A percentile compares a stretch with the other conserved stretches of the same genome.
Conservation (phyloP, 2,888 invertebrate species). For the Clunio marinus region DNA sequence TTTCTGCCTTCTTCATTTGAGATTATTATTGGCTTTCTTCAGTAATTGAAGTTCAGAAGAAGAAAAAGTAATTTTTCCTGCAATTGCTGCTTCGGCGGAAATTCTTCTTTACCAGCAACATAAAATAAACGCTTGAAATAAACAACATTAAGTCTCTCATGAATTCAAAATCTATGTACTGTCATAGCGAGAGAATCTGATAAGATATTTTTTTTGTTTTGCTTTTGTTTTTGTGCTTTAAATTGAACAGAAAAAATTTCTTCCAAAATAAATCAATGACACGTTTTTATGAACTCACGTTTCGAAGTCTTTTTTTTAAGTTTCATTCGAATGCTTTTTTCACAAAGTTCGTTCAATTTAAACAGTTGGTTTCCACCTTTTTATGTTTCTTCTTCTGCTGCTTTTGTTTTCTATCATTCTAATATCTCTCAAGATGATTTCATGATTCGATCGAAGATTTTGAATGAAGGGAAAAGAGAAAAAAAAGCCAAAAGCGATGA, state of each 20-base stretch:
- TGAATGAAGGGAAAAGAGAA: no score
- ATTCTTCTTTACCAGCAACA: no score
- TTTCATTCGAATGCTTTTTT: no score
- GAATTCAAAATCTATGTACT: conserved; percentile 16
- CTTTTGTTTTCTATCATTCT: conserved; percentile 18
- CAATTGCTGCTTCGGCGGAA: no score
- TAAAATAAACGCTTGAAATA: no score
- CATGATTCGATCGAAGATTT: conserved; percentile 15
- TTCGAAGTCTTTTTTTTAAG: background rate
- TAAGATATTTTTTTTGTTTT: conserved; percentile 5
- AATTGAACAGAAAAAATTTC: conserved; percentile 1
- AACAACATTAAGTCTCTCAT: no score
- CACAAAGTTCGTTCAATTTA: background rate
- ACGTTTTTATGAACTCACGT: conserved; percentile 26
- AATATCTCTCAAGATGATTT: conserved; percentile 26
- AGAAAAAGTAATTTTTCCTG: background rate
- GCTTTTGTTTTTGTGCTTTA: no score
- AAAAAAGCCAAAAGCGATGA: background rate
- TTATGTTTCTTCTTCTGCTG: background rate
- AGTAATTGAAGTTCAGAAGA: background rate
- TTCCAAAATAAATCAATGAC: conserved; percentile 31
- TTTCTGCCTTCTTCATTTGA: background rate
- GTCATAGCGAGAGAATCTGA: conserved; percentile 18
- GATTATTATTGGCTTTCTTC: conserved; percentile 1
- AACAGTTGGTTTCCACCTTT: conserved; percentile 10